Conservation (phyloP, 2,113 vertebrate species). For the Heterotilapia buettikoferi region DNA sequence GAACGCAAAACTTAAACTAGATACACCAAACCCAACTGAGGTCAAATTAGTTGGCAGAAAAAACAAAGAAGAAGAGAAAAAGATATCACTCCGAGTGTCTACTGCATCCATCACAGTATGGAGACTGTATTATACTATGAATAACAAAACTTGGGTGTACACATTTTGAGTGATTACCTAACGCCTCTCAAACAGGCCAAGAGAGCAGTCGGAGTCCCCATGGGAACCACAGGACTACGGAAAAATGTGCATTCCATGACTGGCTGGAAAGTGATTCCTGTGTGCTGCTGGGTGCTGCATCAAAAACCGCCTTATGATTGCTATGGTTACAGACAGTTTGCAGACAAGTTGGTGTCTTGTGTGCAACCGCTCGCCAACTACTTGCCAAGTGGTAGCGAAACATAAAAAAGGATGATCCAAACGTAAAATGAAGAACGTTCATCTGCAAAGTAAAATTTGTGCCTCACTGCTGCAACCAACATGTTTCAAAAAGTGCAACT, state of each 20-base stretch:
- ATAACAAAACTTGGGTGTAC: background rate
- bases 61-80: background rate
- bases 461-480: background rate
- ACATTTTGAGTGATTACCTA: background rate
- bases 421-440: background rate
- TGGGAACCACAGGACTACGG: accelerated
- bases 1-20: background rate
- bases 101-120: background rate
- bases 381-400: background rate
- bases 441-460: background rate
- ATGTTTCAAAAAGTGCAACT: background rate
- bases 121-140: background rate
- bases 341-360: background rate
- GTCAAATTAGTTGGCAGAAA: background rate
- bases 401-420: background rate
- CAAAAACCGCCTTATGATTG: background rate
- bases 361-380: background rate
- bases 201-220: background rate
- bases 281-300: background rate
- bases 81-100: background rate
- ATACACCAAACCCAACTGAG: background rate
- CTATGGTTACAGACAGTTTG: background rate
- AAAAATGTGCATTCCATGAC: background rate
- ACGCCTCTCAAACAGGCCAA: background rate
- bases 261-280: background rate